A percentile compares a stretch with the other conserved stretches of the same genome.
These are phyloP conservation scores for Xenopus petersii DNA, from an alignment of 2,797 vertebrate genomes.

Conservation along the genomic window DNA sequence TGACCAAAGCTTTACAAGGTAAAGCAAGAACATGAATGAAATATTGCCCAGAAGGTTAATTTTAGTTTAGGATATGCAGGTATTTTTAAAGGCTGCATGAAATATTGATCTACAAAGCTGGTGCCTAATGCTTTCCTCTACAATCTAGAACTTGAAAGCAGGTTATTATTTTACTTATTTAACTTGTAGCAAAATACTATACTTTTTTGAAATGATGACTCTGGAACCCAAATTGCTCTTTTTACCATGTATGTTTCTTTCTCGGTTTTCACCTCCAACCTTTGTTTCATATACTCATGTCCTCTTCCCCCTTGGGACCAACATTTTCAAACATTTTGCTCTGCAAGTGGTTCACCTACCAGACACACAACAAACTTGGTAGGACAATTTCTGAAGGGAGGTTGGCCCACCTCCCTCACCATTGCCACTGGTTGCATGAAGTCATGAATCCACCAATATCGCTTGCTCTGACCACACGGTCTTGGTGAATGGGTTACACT, in stretches of 20 bases:
- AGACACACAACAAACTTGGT: slow-evolving; percentile 17
- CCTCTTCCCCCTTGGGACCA: slow-evolving; percentile 41
- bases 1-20: too few relatives aligned
- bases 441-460: slow-evolving; percentile 47
- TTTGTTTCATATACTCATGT: slow-evolving; percentile 1
- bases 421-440: slow-evolving; percentile 54
- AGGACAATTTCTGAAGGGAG: slow-evolving; percentile 14
- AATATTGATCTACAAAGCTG: too few relatives aligned
- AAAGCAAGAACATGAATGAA: too few relatives aligned
- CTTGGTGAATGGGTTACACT: slow-evolving; percentile 23
- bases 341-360: slow-evolving; percentile 43
- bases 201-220: too few relatives aligned
- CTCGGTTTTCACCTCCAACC: not conserved
- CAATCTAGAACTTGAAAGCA: too few relatives aligned
- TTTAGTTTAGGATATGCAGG: too few relatives aligned
- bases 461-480: slow-evolving; percentile 20
- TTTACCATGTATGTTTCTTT: not conserved
- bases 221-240: too few relatives aligned
- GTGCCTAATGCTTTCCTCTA: too few relatives aligned
- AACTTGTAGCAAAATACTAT: too few relatives aligned
- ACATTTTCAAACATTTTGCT: slow-evolving; percentile 61
- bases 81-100: too few relatives aligned
- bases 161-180: too few relatives aligned
- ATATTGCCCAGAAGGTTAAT: too few relatives aligned
- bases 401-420: slow-evolving; percentile 38